These are phyloP conservation scores for Malachius bipustulatus DNA, from an alignment of 2,888 invertebrate genomes.

Conservation along the genomic window DNA sequence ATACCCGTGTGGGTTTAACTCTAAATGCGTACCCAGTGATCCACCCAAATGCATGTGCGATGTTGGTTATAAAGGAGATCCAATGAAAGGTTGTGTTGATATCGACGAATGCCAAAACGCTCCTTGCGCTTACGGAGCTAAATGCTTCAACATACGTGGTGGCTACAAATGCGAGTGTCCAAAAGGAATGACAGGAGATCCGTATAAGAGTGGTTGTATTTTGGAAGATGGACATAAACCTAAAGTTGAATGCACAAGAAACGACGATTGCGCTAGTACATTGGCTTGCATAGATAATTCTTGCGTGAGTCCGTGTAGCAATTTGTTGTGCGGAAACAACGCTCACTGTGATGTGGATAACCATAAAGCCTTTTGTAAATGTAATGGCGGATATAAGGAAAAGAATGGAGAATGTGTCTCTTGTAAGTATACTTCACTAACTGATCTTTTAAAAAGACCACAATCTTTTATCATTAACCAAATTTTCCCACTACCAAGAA, in stretches of 20 bases:
- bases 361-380: slow-evolving; percentile 82
- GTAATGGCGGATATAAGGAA: slow-evolving; percentile 70
- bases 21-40: slow-evolving; percentile 79
- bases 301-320: slow-evolving; percentile 71
- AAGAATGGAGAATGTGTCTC: slow-evolving; percentile 76
- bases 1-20: slow-evolving; percentile 80
- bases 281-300: slow-evolving; percentile 66
- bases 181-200: slow-evolving; percentile 69
- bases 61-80: slow-evolving; percentile 76
- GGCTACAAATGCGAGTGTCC: slow-evolving; percentile 80
- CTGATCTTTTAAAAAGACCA: slow-evolving; percentile 3
- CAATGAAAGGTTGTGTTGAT: slow-evolving; percentile 71
- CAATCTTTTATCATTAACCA: not conserved
- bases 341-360: slow-evolving; percentile 80
- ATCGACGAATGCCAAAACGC: slow-evolving; percentile 75
- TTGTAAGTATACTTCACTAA: slow-evolving; percentile 42
- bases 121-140: slow-evolving; percentile 80
- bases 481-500: not conserved
- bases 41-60: slow-evolving; percentile 84
- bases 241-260: slow-evolving; percentile 55
- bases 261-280: slow-evolving; percentile 70
- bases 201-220: slow-evolving; percentile 71
- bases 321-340: slow-evolving; percentile 67
- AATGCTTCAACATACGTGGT: slow-evolving; percentile 77
- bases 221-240: slow-evolving; percentile 42